phyloP scores from a whole-genome alignment of 2,888 invertebrate genomes.

The Cactoblastis cactorum region DNA sequence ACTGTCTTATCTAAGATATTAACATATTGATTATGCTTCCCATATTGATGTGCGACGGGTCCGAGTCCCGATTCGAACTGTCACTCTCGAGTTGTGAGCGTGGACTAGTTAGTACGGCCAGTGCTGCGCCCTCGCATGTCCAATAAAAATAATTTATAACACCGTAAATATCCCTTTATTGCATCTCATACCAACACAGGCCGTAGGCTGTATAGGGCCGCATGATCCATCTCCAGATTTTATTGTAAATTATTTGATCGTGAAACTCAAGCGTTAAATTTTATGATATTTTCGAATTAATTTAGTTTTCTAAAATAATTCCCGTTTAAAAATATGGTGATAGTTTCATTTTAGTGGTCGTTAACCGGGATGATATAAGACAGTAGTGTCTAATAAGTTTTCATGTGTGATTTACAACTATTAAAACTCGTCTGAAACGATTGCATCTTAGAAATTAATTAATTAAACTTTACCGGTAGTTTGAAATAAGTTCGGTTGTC shows the following conservation, averaged over 20 bases:
- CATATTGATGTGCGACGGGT: conserved; percentile 60
- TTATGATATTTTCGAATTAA: conserved; percentile 30
- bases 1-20: conserved; percentile 71
- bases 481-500: conserved; percentile 7
- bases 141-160: conserved; percentile 52
- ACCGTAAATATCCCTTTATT: conserved; percentile 54
- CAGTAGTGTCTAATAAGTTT: neutral
- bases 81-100: conserved; percentile 26
- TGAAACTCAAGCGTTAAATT: conserved; percentile 36
- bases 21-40: conserved; percentile 73
- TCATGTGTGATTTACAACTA: neutral
- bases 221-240: conserved; percentile 37
- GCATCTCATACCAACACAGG: conserved; percentile 37
- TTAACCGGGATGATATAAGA: conserved; percentile 2
- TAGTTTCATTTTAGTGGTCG: conserved; percentile 8
- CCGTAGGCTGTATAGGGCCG: conserved; percentile 33
- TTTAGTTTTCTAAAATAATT: conserved; percentile 25
- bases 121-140: conserved; percentile 40
- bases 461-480: conserved; percentile 2
- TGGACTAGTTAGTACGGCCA: conserved; percentile 47
- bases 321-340: conserved; percentile 6
- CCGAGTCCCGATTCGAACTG: conserved; percentile 40
- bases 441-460: conserved; percentile 5
- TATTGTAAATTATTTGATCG: conserved; percentile 48
- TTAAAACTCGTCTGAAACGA: neutral